A percentile compares a stretch with the other conserved stretches of the same genome.
These are phyloP conservation scores for Allobates femoralis DNA, from an alignment of 2,797 vertebrate species.

Conservation along the genomic window DNA sequence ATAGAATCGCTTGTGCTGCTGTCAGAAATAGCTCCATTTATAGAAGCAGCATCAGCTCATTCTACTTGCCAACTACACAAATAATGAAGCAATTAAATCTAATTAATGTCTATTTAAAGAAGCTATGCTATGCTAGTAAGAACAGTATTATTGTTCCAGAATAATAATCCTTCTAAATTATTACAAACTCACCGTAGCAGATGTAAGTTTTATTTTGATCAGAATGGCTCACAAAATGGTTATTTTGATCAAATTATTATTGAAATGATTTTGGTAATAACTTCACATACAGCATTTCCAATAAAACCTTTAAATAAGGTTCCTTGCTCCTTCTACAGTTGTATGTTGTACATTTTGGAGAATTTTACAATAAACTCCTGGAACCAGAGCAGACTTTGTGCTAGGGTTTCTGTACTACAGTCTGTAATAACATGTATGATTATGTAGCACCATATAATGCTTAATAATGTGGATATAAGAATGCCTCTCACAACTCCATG, in stretches of 20 bases:
- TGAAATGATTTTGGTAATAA: neutral
- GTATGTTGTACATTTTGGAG: neutral
- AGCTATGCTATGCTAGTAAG: constrained; percentile 28
- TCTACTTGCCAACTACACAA: constrained; percentile 34
- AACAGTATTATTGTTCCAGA: constrained; percentile 46
- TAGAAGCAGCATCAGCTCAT: constrained; percentile 28
- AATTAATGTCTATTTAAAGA: constrained; percentile 62
- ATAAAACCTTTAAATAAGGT: neutral
- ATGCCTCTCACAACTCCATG: too few relatives aligned
- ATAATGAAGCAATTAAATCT: constrained; percentile 56
- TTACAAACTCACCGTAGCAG: constrained; percentile 33
- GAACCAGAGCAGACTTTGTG: too few relatives aligned
- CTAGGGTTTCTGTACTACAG: too few relatives aligned
- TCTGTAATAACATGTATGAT: too few relatives aligned
- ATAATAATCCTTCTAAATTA: constrained; percentile 53
- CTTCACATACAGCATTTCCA: neutral
- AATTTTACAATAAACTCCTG: too few relatives aligned
- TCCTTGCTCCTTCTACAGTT: neutral
- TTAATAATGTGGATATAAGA: too few relatives aligned
- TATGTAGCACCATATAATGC: too few relatives aligned
- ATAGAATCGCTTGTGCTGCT: constrained; percentile 34
- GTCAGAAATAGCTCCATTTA: constrained; percentile 55
- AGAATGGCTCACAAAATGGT: constrained; percentile 12
- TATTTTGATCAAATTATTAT: neutral
- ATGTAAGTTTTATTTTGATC: constrained; percentile 39